phyloP scores from a whole-genome alignment of 1,140 invertebrate species.

The Globodera rostochiensis region DNA sequence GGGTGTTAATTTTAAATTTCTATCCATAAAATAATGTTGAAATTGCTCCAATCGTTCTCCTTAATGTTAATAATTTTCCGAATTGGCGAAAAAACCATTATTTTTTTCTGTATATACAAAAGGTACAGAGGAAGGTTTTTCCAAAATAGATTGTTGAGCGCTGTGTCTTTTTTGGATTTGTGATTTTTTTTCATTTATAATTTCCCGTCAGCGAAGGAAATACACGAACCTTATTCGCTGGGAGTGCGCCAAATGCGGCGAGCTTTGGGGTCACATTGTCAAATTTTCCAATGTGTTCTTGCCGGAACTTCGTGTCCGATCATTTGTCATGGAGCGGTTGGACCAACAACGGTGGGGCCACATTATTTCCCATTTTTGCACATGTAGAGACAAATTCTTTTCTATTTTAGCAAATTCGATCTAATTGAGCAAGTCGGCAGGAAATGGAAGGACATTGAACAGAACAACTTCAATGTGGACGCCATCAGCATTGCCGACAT shows the following conservation, averaged over 20 bases:
- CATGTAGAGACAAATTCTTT: too few species aligned
- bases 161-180: too few species aligned
- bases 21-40: too few species aligned
- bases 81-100: too few species aligned
- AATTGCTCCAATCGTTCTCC: too few species aligned
- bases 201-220: constrained; percentile 22
- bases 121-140: too few species aligned
- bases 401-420: not conserved
- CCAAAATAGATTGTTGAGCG: too few species aligned
- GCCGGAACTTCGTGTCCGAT: constrained; percentile 21
- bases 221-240: constrained; percentile 40
- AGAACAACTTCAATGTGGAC: constrained; percentile 36
- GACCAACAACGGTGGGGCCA: not conserved
- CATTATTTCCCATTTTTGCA: too few species aligned
- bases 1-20: too few species aligned
- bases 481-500: constrained; percentile 35
- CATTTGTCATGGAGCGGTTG: constrained; percentile 28
- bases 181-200: too few species aligned
- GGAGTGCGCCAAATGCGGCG: constrained; percentile 29
- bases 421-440: not conserved
- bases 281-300: constrained; percentile 43
- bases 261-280: constrained; percentile 32
- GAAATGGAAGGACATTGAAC: constrained; percentile 33
- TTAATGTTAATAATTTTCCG: too few species aligned
- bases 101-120: too few species aligned